Conservation (phyloP, 2,797 vertebrate genomes). For the Florisuga fusca region DNA sequence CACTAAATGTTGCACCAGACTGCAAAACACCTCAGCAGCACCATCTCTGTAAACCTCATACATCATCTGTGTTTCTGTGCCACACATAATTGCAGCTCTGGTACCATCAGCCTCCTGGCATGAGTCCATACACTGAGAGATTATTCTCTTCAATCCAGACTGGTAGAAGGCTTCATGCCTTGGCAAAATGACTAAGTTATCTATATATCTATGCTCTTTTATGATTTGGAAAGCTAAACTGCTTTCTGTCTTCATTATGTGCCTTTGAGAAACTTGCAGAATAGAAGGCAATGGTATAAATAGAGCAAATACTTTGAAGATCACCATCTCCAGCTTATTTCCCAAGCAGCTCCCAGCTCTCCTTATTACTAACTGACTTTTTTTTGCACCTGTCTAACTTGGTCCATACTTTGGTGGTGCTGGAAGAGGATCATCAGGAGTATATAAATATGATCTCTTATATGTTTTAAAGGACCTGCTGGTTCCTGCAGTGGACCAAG, state of each 20-base stretch:
- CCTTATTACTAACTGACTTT: fast-evolving
- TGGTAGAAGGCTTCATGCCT: neutral
- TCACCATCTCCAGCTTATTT: neutral
- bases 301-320: neutral
- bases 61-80: neutral
- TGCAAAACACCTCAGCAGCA: neutral
- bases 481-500: neutral
- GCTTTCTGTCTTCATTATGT: neutral
- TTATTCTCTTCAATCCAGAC: neutral
- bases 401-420: fast-evolving
- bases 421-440: neutral
- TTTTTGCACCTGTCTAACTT: neutral
- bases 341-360: neutral
- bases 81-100: neutral
- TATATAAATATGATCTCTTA: neutral
- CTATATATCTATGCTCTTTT: neutral
- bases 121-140: neutral
- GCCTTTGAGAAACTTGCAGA: neutral
- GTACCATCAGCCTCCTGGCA: neutral
- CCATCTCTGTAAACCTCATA: neutral
- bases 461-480: neutral
- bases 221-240: neutral
- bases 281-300: neutral
- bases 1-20: neutral
- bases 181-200: neutral